Evolutionary conservation across 2,888 invertebrate genomes (phyloP).

Genomic region (Dione juno): DNA sequence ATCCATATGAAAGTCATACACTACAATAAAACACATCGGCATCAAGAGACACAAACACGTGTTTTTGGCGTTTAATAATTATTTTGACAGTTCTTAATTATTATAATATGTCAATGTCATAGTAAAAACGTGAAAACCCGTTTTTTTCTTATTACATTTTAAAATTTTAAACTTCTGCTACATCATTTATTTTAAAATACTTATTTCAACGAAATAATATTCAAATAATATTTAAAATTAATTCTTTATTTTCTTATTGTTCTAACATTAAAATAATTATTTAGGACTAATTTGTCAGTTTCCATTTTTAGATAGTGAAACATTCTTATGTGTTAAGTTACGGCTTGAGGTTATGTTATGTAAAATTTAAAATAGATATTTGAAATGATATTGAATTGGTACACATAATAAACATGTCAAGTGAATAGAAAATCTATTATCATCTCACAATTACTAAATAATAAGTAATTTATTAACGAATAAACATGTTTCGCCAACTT

Average conservation of each 20-base stretch:
- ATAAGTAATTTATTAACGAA: not conserved
- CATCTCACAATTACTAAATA: not conserved
- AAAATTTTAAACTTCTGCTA: not conserved
- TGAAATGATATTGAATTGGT: slow-evolving; percentile 10
- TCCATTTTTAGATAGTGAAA: not conserved
- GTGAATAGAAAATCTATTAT: slow-evolving; percentile 3
- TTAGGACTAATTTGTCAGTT: not conserved
- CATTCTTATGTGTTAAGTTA: not conserved
- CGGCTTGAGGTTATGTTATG: slow-evolving; percentile 39
- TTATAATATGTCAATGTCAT: slow-evolving; percentile 17
- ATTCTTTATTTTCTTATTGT: not conserved
- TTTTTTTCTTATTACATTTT: not conserved
- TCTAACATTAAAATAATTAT: not conserved
- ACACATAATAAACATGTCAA: slow-evolving; percentile 26
- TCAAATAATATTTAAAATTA: not conserved
- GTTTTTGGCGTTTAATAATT: slow-evolving; percentile 29
- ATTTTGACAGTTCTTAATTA: slow-evolving; percentile 3
- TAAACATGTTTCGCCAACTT: slow-evolving; percentile 71
- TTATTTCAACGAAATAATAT: not conserved
- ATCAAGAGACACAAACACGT: slow-evolving; percentile 31
- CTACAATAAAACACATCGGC: slow-evolving; percentile 11
- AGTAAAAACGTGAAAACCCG: not conserved
- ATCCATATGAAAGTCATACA: not conserved
- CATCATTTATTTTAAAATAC: not conserved
- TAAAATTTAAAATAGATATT: slow-evolving; percentile 27